Base-by-base conservation (phyloP, 2,113 vertebrate species). In the Pterocles burchelli region DNA sequence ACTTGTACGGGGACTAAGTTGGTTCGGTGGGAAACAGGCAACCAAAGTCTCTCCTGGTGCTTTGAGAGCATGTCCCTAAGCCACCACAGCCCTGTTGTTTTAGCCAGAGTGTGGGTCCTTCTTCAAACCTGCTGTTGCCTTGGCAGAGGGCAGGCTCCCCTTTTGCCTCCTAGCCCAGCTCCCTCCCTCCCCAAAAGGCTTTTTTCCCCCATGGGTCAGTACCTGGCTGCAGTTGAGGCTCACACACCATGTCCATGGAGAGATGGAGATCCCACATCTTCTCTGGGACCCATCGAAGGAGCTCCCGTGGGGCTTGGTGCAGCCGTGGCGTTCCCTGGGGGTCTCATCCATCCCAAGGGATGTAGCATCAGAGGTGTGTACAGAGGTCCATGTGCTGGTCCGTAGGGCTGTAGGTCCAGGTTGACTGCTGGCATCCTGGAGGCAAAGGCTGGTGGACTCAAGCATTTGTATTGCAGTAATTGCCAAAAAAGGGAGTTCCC, bases 1-100 rank as follows among this genome's bases (percentile, higher is more conserved):
- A 8, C 51, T 85, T 13, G 3, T 72, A 28, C 51, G 25, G 85
- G 93, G 95, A 63, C 15, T 52, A 79, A 62, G 92, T 91, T 80
- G 95, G 77, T 96, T 97, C 86, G n/a, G 92, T 61, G 74, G 82
- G 85, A 90, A 84, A 38, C 8, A 7, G 31, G 78, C 51, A 29
- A 49, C 51, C 34, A 3, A 21, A 87, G 76, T 59, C 63, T 71
- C 88, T 58, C 28, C 22, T 6, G 31, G 62, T 7, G 8, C 90
- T 95, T 93, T 90, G 95, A 95, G 92, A 33, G 4, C 3, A 2
- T 65, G 28, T 86, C 72, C 88, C 71, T 18, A 14, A 45, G 80
- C 51, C 54, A 62, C 25, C 33, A 4, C 48, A 33, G 25, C 34
- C 33, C 48, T 57, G 41, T 77, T 33, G 31, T 48, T 41, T 13